Evolutionary conservation across 1,140 invertebrate species (phyloP), one percentile per base, ranked within the genome.

Genomic region (Cydia pomonella): DNA sequence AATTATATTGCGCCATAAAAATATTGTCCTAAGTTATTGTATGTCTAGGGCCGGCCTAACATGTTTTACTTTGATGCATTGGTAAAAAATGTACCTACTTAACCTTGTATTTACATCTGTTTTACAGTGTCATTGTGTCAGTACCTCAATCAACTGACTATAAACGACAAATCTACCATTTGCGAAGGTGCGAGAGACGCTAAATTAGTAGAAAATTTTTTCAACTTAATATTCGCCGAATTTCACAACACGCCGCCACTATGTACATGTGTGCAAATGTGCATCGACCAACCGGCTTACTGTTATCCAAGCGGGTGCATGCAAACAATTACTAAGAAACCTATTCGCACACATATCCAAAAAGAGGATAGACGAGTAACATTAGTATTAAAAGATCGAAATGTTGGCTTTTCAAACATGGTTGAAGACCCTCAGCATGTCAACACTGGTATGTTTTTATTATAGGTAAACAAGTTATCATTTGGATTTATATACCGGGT

Each of bases 221-320:
- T 92, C 66, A 88, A 87, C 63, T 59, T 90, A 1, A 84, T 92
- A 21, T 91, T 92, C 75, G 74, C 80, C 0, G 89, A 92, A 66
- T 92, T 92, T 66, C 84, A 87, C 4, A 83, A 77, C 7, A 80
- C 76, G 0, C 84, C 84, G 0, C 89, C 89, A 16, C 74, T 81
- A 0, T 92, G 90, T 38, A 83, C 89, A 0, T 92, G 90, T 41
- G 85, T 92, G 0, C 89, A 91, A 78, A 90, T 92, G 84, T 92
- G 90, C 41, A 18, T 50, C 0, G 80, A 85, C 6, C 83, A 87
- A 62, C 76, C 90, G 0, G 87, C 85, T 0, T 92, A 92, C 75
- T 92, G 90, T 74, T 92, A 91, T 18, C 90, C 90, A 0, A 90
- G 87, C 73, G 86, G 89, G n/a, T 92, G 90, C 72, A 79, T 89